A percentile compares a stretch with the other conserved stretches of the same genome.
These are phyloP conservation scores for Eurystomus gularis DNA, from an alignment of 2,113 vertebrate species.

Conservation along the genomic window DNA sequence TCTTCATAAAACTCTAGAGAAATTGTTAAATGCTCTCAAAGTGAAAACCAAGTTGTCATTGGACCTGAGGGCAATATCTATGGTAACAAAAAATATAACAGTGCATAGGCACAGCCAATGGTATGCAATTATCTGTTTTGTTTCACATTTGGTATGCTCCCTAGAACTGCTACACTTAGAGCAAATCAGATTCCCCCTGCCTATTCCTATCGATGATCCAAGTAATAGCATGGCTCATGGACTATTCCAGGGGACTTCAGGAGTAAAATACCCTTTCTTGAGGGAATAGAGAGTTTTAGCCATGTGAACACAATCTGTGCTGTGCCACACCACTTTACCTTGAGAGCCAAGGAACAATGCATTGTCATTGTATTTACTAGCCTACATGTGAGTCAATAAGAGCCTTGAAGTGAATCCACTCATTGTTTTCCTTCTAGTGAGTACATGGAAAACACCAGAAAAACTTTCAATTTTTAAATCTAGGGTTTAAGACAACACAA, in stretches of 20 bases:
- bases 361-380: neutral
- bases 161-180: neutral
- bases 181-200: neutral
- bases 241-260: neutral
- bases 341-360: neutral
- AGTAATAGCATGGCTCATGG: neutral
- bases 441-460: neutral
- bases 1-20: neutral
- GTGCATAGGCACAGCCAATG: neutral
- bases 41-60: neutral
- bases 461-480: neutral
- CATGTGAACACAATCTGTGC: neutral
- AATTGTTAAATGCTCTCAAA: neutral
- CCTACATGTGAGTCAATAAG: neutral
- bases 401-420: neutral
- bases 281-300: neutral
- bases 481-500: neutral
- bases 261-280: neutral
- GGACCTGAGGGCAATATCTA: neutral
- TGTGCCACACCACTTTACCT: rapidly evolving
- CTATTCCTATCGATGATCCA: neutral
- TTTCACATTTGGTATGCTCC: neutral
- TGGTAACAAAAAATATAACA: neutral
- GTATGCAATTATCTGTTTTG: neutral
- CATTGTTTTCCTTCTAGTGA: neutral